Evolutionary conservation across 2,888 invertebrate species (phyloP), one percentile per base, ranked within the genome.

Genomic region (Synanthedon tipuliformis): DNA sequence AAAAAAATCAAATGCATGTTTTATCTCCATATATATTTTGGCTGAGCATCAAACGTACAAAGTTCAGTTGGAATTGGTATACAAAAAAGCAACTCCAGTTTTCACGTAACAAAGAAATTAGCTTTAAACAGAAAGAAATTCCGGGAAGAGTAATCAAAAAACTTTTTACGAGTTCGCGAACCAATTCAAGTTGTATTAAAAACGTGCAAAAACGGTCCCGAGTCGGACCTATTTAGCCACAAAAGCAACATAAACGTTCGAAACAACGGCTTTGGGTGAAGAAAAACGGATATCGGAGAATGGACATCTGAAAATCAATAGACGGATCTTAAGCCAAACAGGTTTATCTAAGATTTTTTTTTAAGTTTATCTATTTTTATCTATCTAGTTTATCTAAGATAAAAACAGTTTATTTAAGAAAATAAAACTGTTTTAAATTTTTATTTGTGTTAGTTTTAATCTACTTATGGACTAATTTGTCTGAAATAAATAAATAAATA

Each of bases 221-320:
- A 57, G 56, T 58, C 54, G 52, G 52, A 49, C 11, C 23, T 62
- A 56, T 62, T 60, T 56, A 57, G 55, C 54, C 57, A 55, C 52
- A 53, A 60, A 60, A 53, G 49, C 49, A 49, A 49, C 18, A 49
- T 49, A 16, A 49, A 18, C 23, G 18, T 16, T 18, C 49, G 16
- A 49, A 49, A 49, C 49, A 49, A 49, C 16, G 10, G 11, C 49
- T 16, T 18, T 49, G 18, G 23, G 23, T 16, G 18, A 49, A 18
- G 49, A 49, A 49, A 49, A 49, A 49, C 49, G 49, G 49, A 16
- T 49, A 49, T 49, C 49, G 49, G 23, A 8, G 16, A 13, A 7
- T 1, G 13, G 3, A 7, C 45, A 45, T 45, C 11, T 45, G 45
- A 45, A 45, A 45, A 0, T 45, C 45, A 45, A 45, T 34, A 34